Evolutionary conservation across 35 echinoderm and acorn worm genomes (phyloP).

Genomic region (Stichopus chloronotus): DNA sequence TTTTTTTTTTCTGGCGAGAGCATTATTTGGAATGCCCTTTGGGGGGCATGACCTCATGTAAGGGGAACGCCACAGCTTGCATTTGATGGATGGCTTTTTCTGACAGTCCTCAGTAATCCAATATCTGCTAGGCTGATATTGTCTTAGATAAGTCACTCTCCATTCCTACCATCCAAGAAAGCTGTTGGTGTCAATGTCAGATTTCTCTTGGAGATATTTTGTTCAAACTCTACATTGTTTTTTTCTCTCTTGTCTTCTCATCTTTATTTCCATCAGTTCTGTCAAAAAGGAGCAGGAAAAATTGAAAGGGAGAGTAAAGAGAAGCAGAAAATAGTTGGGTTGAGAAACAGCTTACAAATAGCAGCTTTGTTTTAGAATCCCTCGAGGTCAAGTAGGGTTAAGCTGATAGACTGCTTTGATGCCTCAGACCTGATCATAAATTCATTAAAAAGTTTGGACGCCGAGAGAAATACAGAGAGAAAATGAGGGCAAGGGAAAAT

Average conservation of each 20-base stretch:
- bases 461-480: background rate
- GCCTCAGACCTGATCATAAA: background rate
- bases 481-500: background rate
- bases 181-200: background rate
- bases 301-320: background rate
- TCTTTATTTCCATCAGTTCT: too few relatives aligned
- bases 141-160: background rate
- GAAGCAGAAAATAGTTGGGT: background rate
- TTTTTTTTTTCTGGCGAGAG: too few relatives aligned
- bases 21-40: background rate
- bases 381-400: constrained; percentile 35
- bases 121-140: background rate
- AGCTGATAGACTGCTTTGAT: constrained; percentile 25
- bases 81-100: background rate
- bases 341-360: background rate
- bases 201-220: background rate
- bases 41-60: background rate
- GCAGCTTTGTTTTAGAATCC: background rate
- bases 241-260: too few relatives aligned
- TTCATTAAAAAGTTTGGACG: background rate
- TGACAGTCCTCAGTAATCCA: background rate
- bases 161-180: background rate
- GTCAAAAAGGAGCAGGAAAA: too few relatives aligned
- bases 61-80: background rate
- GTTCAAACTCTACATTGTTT: too few relatives aligned